Base-by-base conservation (phyloP, 2,113 vertebrate genomes). In the Callocephalon fimbriatum region DNA sequence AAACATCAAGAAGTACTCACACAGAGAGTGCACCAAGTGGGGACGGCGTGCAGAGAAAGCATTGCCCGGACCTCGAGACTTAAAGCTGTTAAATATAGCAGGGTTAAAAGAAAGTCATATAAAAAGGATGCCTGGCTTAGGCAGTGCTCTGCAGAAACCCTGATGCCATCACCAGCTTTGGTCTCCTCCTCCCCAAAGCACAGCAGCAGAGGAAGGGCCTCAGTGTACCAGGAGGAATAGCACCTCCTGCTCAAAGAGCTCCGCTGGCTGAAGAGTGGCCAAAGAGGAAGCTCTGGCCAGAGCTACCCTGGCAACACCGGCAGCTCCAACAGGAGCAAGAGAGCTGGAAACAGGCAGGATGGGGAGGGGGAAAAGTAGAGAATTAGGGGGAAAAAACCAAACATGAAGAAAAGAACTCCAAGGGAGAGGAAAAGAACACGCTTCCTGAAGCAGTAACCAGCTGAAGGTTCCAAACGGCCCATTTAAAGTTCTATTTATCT, bases 141-240 rank as follows among this genome's bases (percentile, higher is more conserved):
- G 66, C 85, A 91, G 85, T 65, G 80, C 94, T 61, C 77, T 95
- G 88, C 81, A 82, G 88, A 85, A 77, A 88, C 91, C 86, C 94
- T 83, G 92, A 53, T n/a, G 86, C 84, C 40, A 12, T 77, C 20
- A 67, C 61, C 71, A 83, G 68, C 90, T 94, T 93, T 78, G 83
- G 90, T 68, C 86, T 95, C 94, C 70, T 95, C 95, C 89, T 88
- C 77, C 76, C 87, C 74, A 54, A 72, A 94, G 90, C 89, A 45
- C 86, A 82, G 89, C 78, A 89, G 93, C 89, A 50, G 86, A 85
- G 86, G 93, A 93, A 94, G 79, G 47, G 67, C 82, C 71, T 73
- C 90, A 44, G 81, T 27, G 83, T 89, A 67, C 47, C 70, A 67
- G 88, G 50, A 88, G 74, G 61, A 90, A 35, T 0, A 1, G 48